Evolutionary conservation across 2,797 vertebrate genomes (phyloP), one percentile per base, ranked within the genome.

Genomic region (Pangasius djambal): DNA sequence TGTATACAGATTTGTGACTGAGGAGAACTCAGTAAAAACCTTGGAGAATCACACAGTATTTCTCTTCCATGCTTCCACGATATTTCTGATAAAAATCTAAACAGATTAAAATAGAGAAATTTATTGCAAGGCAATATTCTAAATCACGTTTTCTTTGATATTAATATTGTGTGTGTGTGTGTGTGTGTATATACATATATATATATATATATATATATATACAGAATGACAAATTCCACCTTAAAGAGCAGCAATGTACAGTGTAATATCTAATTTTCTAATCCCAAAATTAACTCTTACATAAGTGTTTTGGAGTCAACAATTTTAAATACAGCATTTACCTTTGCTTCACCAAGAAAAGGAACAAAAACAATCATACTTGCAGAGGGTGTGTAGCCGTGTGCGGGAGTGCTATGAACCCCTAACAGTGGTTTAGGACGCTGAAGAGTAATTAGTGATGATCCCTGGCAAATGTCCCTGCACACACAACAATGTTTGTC

Each of bases 371-470:
- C 87, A 70, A 40, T 20, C 25, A 83, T 37, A 1, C 55, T 72
- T 44, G 22, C 44, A 18, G 22, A 74, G 8, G 72, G 72, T 25
- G 40, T 44, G 72, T 37, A 86, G 75, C 31, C n/a, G 44, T 75
- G 37, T 63, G 63, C 59, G 78, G 72, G 74, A 78, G 4, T 84
- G 34, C 61, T 83, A 40, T 87, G 48, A 65, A 88, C 69, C 37
- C 3, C 65, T 86, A 88, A 89, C 91, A 84, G 61, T 89, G 78
- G 72, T 10, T 31, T 16, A 63, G 85, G 57, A 89, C 79, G 84
- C 88, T 85, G 72, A 40, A 40, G 20, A 31, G 72, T 67, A 44
- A 88, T 90, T 83, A 72, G 65, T 10, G 50, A 52, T 72, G 67
- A 67, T 75, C 57, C 40, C 74, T 63, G 70, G 77, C 70, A 72